Evolutionary conservation across 2,113 vertebrate species (phyloP).

Genomic region (Gopherus evgoodei): DNA sequence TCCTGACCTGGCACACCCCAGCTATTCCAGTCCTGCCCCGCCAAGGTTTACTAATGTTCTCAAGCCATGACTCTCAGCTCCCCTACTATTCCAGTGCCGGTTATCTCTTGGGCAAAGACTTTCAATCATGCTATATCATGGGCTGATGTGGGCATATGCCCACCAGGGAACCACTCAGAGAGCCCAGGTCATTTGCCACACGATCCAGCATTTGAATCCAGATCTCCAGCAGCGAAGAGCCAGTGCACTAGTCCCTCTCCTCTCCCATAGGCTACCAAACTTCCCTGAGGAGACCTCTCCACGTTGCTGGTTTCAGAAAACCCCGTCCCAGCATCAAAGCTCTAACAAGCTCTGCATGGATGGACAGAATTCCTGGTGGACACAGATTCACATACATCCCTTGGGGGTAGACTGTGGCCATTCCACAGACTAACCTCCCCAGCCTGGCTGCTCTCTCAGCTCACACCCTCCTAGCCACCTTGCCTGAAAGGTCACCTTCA

Average conservation of each 20-base stretch:
- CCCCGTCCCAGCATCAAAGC: neutral
- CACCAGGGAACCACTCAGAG: neutral
- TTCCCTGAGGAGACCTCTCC: neutral
- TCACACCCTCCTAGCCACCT: neutral
- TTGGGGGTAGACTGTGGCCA: neutral
- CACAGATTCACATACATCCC: neutral
- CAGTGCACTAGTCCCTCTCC: neutral
- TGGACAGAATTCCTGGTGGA: neutral
- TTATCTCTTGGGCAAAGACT: too few species aligned
- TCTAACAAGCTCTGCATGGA: neutral
- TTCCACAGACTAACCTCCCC: neutral
- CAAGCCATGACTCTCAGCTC: neutral
- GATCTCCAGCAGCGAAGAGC: neutral
- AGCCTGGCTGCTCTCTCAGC: neutral
- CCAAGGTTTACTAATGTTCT: neutral
- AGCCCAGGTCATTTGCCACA: neutral
- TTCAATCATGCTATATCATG: neutral
- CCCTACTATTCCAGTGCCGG: neutral
- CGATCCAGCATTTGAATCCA: neutral
- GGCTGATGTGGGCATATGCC: neutral
- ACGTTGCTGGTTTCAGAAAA: neutral
- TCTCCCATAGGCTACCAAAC: neutral
- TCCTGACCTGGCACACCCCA: neutral
- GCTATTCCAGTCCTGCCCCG: neutral
- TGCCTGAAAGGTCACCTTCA: constrained; percentile 59